phyloP scores from a whole-genome alignment of 2,113 vertebrate species.

The Polypterus bichir region DNA sequence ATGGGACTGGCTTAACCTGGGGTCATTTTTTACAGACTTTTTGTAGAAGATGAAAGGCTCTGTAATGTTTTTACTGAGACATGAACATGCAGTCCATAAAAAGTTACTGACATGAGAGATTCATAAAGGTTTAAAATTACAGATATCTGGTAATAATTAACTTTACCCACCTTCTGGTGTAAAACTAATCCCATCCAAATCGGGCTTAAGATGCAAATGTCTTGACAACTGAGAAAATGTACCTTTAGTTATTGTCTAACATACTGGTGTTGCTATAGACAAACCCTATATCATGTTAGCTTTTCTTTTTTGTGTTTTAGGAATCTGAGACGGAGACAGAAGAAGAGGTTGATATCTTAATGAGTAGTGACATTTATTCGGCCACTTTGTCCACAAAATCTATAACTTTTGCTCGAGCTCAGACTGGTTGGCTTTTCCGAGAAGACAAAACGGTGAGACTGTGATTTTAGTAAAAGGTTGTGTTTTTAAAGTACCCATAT shows the following conservation, averaged over 20 bases:
- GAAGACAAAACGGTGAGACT: conserved; percentile 90
- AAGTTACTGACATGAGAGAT: too few relatives aligned
- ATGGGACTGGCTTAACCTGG: too few relatives aligned
- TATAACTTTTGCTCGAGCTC: conserved; percentile 88
- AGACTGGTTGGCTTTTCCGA: conserved; percentile 92
- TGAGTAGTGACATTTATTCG: conserved; percentile 97
- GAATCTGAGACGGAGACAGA: conserved; percentile 97
- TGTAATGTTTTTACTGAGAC: neutral
- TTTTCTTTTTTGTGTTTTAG: conserved; percentile 39
- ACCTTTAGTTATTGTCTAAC: neutral
- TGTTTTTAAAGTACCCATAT: too few relatives aligned
- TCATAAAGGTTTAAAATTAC: too few relatives aligned
- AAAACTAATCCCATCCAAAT: too few relatives aligned
- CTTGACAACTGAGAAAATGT: too few relatives aligned
- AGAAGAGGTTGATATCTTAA: conserved; percentile 96
- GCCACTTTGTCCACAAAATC: conserved; percentile 96
- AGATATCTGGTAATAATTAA: too few relatives aligned
- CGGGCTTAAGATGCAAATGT: neutral
- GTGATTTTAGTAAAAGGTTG: too few relatives aligned
- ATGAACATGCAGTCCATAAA: too few relatives aligned
- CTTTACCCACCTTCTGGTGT: too few relatives aligned
- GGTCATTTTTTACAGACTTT: too few relatives aligned
- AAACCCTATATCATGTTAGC: neutral
- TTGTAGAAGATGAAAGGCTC: neutral
- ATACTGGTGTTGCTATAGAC: neutral